A percentile compares a stretch with the other conserved stretches of the same genome.
Conservation (phyloP, 2,888 invertebrate species). For the Trichacis sp. region DNA sequence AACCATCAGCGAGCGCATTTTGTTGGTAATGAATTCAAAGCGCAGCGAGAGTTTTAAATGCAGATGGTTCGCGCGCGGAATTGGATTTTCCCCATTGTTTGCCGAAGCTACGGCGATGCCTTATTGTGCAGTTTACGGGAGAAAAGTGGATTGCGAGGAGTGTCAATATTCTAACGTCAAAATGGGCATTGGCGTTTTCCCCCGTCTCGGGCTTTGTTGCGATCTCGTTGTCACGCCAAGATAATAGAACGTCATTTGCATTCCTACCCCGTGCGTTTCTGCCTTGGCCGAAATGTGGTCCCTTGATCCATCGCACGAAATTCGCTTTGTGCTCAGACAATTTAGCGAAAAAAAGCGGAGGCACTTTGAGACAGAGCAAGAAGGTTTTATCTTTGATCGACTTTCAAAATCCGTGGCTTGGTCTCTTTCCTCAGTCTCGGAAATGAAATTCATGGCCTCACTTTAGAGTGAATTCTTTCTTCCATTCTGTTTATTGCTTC, state of each 20-base stretch:
- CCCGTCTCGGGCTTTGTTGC: neutral
- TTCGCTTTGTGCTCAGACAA: no score
- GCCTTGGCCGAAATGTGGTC: no score
- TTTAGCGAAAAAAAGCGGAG: no score
- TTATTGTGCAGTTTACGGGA: constrained; percentile 26
- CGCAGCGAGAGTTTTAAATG: constrained; percentile 11
- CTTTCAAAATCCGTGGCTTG: neutral
- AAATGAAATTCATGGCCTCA: constrained; percentile 19
- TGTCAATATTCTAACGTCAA: constrained; percentile 24
- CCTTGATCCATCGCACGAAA: no score
- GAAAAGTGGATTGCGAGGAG: constrained; percentile 25
- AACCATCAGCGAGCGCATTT: neutral
- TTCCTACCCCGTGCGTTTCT: no score
- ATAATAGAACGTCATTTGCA: no score
- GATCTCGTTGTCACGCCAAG: no score
- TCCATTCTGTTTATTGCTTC: constrained; percentile 3
- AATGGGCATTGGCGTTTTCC: constrained; percentile 10
- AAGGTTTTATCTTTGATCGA: no score
- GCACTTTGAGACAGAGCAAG: no score
- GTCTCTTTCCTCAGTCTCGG: constrained; percentile 10
- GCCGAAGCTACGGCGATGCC: constrained; percentile 11
- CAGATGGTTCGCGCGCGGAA: constrained; percentile 18
- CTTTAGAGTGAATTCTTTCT: neutral
- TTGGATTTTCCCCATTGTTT: constrained; percentile 23
- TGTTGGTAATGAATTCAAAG: neutral